Percentiles rank a stretch among this genome's conserved stretches.
These are phyloP conservation scores for Drosophila kanapiae DNA, from an alignment of 1,140 invertebrate species.

Conservation along the genomic window DNA sequence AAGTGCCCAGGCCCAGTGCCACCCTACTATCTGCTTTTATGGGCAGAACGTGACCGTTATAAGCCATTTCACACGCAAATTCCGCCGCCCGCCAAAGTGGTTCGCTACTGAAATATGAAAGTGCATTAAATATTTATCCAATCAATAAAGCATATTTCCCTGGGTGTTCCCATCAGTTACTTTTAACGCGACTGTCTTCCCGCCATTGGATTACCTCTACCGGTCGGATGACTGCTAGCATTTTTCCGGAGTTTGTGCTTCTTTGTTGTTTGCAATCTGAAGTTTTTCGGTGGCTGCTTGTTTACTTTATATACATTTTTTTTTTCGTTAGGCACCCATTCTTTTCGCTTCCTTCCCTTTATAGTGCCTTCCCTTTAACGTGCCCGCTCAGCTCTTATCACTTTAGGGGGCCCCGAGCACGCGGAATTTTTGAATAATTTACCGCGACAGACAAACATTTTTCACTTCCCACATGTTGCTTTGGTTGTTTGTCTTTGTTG, in stretches of 20 bases:
- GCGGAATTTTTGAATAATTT: conserved; percentile 37
- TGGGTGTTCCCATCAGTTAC: conserved; percentile 1
- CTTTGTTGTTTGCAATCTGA: conserved; percentile 45
- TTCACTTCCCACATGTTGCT: conserved; percentile 36
- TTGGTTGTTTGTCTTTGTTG: conserved; percentile 23
- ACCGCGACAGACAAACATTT: conserved; percentile 17
- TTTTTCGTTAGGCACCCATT: conserved; percentile 16
- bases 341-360: conserved; percentile 1
- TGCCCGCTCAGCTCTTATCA: conserved; percentile 22
- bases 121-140: conserved; percentile 55
- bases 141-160: conserved; percentile 53
- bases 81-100: conserved; percentile 14
- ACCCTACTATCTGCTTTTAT: conserved; percentile 20
- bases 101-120: conserved; percentile 26
- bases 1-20: conserved; percentile 7
- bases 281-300: conserved; percentile 33
- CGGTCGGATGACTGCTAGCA: conserved; percentile 6
- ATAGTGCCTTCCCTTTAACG: background rate
- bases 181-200: conserved; percentile 6
- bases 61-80: conserved; percentile 52
- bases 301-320: conserved; percentile 32
- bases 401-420: conserved; percentile 8
- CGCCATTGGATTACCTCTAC: conserved; percentile 10
- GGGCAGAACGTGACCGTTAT: conserved; percentile 43
- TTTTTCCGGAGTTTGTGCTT: conserved; percentile 9